A percentile compares a stretch with the other conserved stretches of the same genome.
These are phyloP conservation scores for Mythimna ferrago DNA, from an alignment of 2,888 invertebrate species.

Conservation along the genomic window DNA sequence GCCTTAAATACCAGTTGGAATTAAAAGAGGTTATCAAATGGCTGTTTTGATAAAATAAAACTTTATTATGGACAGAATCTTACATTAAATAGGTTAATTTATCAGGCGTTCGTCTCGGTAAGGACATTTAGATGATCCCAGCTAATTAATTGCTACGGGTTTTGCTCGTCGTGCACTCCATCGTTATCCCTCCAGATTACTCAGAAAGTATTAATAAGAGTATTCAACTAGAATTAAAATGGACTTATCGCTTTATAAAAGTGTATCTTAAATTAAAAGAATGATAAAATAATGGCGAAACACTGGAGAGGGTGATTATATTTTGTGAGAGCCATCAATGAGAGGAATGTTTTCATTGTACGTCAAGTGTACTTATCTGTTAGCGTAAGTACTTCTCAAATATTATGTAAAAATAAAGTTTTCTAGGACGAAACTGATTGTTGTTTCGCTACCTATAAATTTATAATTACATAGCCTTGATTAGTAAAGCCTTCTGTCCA, in stretches of 20 bases:
- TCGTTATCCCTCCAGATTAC: conserved; percentile 43
- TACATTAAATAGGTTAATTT: conserved; percentile 65
- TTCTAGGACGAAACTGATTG: background rate
- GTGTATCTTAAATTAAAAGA: conserved; percentile 30
- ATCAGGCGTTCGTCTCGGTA: conserved; percentile 61
- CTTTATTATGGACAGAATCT: conserved; percentile 59
- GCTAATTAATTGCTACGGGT: conserved; percentile 68
- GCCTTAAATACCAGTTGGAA: conserved; percentile 43
- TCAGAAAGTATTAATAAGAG: conserved; percentile 54
- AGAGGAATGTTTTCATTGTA: conserved; percentile 27
- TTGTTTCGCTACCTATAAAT: conserved; percentile 9
- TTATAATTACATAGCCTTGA: background rate
- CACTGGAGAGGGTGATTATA: conserved; percentile 42
- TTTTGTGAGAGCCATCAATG: conserved; percentile 29
- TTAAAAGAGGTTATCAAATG: conserved; percentile 55
- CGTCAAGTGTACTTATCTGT: conserved; percentile 17
- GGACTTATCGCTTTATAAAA: conserved; percentile 39
- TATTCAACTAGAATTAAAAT: conserved; percentile 50
- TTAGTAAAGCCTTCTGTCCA: background rate
- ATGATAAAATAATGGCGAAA: conserved; percentile 27
- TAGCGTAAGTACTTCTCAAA: conserved; percentile 2
- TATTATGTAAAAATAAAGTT: background rate
- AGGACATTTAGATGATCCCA: conserved; percentile 67
- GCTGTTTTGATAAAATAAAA: conserved; percentile 58
- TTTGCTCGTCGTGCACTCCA: conserved; percentile 48